phyloP scores from a whole-genome alignment of 2,113 vertebrate species.

The Epinephelus lanceolatus region DNA sequence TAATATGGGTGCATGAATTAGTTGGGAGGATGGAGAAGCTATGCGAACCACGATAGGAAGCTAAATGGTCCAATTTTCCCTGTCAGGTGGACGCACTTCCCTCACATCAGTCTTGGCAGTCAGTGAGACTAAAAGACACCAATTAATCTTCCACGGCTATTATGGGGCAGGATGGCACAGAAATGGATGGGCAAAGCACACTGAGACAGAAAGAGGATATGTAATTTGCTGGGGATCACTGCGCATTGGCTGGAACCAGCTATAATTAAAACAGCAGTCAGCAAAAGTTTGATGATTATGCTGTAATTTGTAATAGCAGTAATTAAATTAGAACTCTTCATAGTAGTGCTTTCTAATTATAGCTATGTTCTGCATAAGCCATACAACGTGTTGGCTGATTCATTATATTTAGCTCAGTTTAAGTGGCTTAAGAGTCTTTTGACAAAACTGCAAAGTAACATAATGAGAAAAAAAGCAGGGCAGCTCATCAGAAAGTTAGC shows the following conservation, averaged over 20 bases:
- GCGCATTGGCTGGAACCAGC: constrained; percentile 42
- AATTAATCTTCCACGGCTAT: constrained; percentile 69
- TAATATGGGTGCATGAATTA: constrained; percentile 53
- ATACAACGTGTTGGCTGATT: constrained; percentile 18
- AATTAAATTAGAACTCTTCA: constrained; percentile 62
- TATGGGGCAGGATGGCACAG: constrained; percentile 44
- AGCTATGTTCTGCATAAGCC: constrained; percentile 27
- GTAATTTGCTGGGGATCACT: constrained; percentile 60
- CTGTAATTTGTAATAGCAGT: constrained; percentile 57
- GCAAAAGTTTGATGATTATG: constrained; percentile 65
- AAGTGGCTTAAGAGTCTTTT: constrained; percentile 35
- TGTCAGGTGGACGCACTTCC: constrained; percentile 45
- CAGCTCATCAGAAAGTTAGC: constrained; percentile 33
- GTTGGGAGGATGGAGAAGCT: constrained; percentile 34
- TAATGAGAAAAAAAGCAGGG: constrained; percentile 31
- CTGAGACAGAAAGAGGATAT: constrained; percentile 46
- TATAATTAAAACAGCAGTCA: constrained; percentile 65
- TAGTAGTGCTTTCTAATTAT: constrained; percentile 48
- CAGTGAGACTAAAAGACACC: constrained; percentile 64
- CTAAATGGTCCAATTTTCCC: constrained; percentile 65
- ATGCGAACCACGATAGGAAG: constrained; percentile 55
- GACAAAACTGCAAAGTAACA: constrained; percentile 37
- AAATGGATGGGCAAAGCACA: constrained; percentile 56
- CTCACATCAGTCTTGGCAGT: constrained; percentile 61
- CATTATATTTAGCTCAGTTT: constrained; percentile 25